Evolutionary conservation across 1,140 invertebrate species (phyloP), one percentile per base, ranked within the genome.

Genomic region (Neelides sp.): DNA sequence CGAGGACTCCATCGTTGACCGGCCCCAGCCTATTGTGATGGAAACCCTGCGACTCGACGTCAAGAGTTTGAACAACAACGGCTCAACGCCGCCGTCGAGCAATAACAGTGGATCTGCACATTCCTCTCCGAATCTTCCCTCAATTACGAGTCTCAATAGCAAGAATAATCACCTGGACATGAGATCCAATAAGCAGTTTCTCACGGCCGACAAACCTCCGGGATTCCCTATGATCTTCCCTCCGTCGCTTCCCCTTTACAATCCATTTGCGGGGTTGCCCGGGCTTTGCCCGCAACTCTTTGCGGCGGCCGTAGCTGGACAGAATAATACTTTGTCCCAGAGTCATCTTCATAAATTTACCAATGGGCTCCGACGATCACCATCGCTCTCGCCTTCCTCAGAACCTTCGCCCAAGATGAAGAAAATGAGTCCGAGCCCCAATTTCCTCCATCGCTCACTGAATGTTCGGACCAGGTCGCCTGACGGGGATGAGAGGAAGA

Each of bases 221-320:
- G n/a, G 26, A 15, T 45, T 45, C 8, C 43, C 43, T n/a, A 20
- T 52, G 2, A 43, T 52, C 19, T 52, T 52, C 24, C 50, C 50
- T 2, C 24, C 32, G 22, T 30, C 50, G 2, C 26, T 52, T 2
- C 50, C 50, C 12, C 20, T 61, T 1, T 61, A 57, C 50, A 61
- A 61, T 43, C 59, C 59, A 4, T 61, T 61, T 48, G 47, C 55
- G 7, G 56, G 48, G 2, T 36, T 58, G 17, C 41, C 54, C 17
- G n/a, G n/a, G n/a, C 34, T 57, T 1, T 54, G 48, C 28, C 59
- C 50, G 2, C 53, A 55, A 50, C 39, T 61, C n/a, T 55, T 57
- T 46, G 50, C 43, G 1, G 41, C 48, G 23, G 50, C 35, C 7
- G 36, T 30, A 13, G 39, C 41, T 35, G 26, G 26, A 3, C 32